Evolutionary conservation across 2,113 vertebrate genomes (phyloP).

Genomic region (Siniperca chuatsi): DNA sequence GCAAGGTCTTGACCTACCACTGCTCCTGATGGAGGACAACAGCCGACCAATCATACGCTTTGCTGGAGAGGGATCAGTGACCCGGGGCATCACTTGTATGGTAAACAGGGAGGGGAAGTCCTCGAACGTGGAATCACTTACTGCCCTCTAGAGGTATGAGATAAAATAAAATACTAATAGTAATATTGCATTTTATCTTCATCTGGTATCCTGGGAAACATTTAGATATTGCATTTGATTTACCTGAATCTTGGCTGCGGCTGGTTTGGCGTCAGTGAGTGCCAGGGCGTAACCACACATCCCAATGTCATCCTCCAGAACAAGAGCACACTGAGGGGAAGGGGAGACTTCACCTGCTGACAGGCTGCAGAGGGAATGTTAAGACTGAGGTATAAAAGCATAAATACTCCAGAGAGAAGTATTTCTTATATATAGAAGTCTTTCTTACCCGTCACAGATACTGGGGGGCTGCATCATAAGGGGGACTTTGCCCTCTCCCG

Average conservation of each 20-base stretch:
- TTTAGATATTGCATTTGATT: constrained; percentile 74
- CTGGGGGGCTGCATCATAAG: constrained; percentile 87
- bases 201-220: neutral
- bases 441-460: constrained; percentile 90
- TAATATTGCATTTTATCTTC: neutral
- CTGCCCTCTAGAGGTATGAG: constrained; percentile 60
- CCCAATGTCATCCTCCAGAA: constrained; percentile 93
- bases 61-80: constrained; percentile 92
- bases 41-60: constrained; percentile 94
- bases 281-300: constrained; percentile 94
- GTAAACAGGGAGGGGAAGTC: constrained; percentile 94
- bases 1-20: constrained; percentile 84
- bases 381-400: neutral
- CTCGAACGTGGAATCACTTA: constrained; percentile 85
- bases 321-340: constrained; percentile 90
- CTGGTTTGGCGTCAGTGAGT: constrained; percentile 89
- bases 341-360: constrained; percentile 89
- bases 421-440: no score
- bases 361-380: constrained; percentile 80
- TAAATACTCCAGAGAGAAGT: neutral
- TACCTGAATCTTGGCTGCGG: constrained; percentile 91
- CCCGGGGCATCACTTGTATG: constrained; percentile 92
- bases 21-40: constrained; percentile 91
- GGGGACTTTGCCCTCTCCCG: constrained; percentile 82
- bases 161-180: neutral